Evolutionary conservation across 2,797 vertebrate genomes (phyloP).

Genomic region (Parambassis ranga): DNA sequence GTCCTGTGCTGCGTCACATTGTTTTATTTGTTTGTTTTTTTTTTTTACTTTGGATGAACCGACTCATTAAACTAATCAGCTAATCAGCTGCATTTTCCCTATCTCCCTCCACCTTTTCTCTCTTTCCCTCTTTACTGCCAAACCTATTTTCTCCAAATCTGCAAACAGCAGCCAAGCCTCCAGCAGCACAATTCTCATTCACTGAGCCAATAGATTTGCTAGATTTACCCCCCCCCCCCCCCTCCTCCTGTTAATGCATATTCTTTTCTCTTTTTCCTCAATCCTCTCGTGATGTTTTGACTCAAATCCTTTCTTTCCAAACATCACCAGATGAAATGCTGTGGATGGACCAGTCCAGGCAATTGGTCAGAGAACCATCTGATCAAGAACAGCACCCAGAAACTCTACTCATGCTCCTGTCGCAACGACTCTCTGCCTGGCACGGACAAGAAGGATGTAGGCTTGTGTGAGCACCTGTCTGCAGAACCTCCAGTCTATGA

Average conservation of each 20-base stretch:
- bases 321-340: slow-evolving; percentile 83
- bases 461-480: slow-evolving; percentile 76
- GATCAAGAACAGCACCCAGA: slow-evolving; percentile 73
- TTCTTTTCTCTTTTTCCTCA: neutral
- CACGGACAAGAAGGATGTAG: neutral
- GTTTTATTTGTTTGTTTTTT: neutral
- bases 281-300: neutral
- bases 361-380: slow-evolving; percentile 86
- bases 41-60: neutral
- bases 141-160: slow-evolving; percentile 14
- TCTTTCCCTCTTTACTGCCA: slow-evolving; percentile 17
- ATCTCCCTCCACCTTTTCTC: slow-evolving; percentile 4
- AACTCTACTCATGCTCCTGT: slow-evolving; percentile 87
- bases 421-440: slow-evolving; percentile 56
- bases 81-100: neutral
- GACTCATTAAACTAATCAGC: slow-evolving; percentile 14
- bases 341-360: slow-evolving; percentile 85
- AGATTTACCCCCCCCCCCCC: too few relatives aligned
- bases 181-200: neutral
- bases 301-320: neutral
- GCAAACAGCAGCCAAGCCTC: slow-evolving; percentile 21
- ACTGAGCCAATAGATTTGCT: slow-evolving; percentile 1
- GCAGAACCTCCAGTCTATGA: slow-evolving; percentile 68
- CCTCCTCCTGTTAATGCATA: too few relatives aligned
- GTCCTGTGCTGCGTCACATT: neutral